phyloP scores from a whole-genome alignment of 2,113 vertebrate species.

The Alouatta palliata region DNA sequence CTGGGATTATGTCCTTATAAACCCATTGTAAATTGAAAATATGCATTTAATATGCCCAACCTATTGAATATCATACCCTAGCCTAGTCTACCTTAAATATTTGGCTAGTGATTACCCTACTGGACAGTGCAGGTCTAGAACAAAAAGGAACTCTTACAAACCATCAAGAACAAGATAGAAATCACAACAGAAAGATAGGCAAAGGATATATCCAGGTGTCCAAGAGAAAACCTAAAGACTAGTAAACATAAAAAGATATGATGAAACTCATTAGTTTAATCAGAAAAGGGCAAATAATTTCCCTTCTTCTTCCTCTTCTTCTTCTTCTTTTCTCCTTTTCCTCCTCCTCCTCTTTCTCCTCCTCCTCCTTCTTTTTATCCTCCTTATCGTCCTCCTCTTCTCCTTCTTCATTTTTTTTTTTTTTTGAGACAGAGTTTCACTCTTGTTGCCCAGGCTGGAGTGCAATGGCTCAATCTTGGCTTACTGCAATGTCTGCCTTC shows the following conservation, averaged over 20 bases:
- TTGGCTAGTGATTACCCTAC: background rate
- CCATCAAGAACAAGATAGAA: background rate
- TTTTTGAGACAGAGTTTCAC: too few relatives aligned
- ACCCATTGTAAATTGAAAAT: background rate
- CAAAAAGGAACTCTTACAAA: background rate
- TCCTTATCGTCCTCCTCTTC: too few relatives aligned
- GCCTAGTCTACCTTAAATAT: background rate
- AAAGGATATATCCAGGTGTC: background rate
- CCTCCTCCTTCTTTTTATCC: too few relatives aligned
- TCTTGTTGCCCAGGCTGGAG: too few relatives aligned
- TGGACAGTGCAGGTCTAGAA: background rate
- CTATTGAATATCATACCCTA: background rate
- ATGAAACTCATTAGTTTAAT: background rate
- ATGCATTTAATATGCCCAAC: background rate
- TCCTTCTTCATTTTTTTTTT: too few relatives aligned
- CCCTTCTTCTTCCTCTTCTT: too few relatives aligned
- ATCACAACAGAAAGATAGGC: background rate
- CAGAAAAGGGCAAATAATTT: background rate
- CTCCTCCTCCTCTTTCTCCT: too few relatives aligned
- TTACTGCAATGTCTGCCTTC: too few relatives aligned
- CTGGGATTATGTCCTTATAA: background rate
- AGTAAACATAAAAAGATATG: background rate
- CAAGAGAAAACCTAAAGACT: background rate
- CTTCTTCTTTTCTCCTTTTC: too few relatives aligned
- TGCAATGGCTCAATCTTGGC: too few relatives aligned